Evolutionary conservation across 2,113 vertebrate species (phyloP).

Genomic region (Xenopus tropicalis): UCB_Xtro_10.0 CM004444.2:76992501-76993000

Average conservation of each 20-base stretch:
- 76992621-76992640: constrained; percentile 76
- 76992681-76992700: not conserved
- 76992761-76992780: not conserved
- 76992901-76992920: not conserved
- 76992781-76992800: not conserved
- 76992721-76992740: not conserved
- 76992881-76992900: not conserved
- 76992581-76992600: constrained; percentile 82
- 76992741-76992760: no score
- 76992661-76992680: constrained; percentile 71
- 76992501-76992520: no score
- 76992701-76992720: not conserved
- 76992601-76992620: constrained; percentile 68
- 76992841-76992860: not conserved
- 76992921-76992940: not conserved
- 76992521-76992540: no score
- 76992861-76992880: not conserved
- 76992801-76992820: not conserved
- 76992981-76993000: not conserved
- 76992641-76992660: constrained; percentile 71
- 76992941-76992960: not conserved
- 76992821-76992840: not conserved
- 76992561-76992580: not conserved
- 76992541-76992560: no score
- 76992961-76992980: not conserved